These are phyloP conservation scores for Trogon surrucura DNA, from an alignment of 2,113 vertebrate species.

Conservation along the genomic window DNA sequence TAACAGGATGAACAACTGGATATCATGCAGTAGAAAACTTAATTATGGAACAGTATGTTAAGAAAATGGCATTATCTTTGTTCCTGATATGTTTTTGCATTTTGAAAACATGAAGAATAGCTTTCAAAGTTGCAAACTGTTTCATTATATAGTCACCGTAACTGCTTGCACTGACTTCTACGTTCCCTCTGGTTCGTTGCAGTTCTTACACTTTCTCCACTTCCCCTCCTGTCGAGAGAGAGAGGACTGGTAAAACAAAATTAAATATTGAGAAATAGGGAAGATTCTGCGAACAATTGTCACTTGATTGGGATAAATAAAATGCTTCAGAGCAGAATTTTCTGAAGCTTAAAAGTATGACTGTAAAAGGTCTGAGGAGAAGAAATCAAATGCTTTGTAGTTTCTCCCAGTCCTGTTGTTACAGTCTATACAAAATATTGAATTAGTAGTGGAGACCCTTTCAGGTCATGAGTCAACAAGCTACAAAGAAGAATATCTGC, in stretches of 20 bases:
- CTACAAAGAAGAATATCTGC: neutral
- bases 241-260: neutral
- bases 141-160: neutral
- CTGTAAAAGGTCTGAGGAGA: neutral
- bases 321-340: neutral
- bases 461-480: neutral
- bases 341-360: neutral
- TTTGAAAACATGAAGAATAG: neutral
- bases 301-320: neutral
- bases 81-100: neutral
- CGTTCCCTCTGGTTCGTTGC: neutral
- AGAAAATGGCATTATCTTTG: neutral
- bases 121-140: neutral
- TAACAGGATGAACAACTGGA: neutral
- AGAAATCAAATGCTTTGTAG: neutral
- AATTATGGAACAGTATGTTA: neutral
- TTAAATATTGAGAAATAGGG: neutral
- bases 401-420: neutral
- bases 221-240: conserved; percentile 17
- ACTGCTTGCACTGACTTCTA: neutral
- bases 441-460: neutral
- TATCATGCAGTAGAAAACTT: neutral
- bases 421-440: neutral
- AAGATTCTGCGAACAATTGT: neutral
- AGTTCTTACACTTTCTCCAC: neutral